These are phyloP conservation scores for Drosophila takahashii DNA, from an alignment of 1,140 invertebrate genomes.

Conservation along the genomic window DNA sequence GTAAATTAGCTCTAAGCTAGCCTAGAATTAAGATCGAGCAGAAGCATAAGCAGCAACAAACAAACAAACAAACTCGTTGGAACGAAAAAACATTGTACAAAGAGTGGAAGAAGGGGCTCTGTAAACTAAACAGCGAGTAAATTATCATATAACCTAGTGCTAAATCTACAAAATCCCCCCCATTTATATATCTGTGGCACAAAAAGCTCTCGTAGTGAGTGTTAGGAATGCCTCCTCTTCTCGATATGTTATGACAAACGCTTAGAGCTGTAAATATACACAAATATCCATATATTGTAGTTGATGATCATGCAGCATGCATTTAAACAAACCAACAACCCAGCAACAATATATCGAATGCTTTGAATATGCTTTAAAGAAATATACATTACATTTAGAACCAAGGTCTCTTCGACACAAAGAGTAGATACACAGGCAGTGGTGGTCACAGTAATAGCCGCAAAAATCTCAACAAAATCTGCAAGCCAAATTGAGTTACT, in stretches of 20 bases:
- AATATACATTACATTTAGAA: conserved; percentile 32
- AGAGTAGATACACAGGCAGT: conserved; percentile 47
- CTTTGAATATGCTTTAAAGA: conserved; percentile 82
- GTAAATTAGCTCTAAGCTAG: conserved; percentile 65
- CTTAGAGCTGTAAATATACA: conserved; percentile 71
- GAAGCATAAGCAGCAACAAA: conserved; percentile 20
- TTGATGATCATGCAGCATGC: conserved; percentile 60
- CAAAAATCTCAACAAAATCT: conserved; percentile 15
- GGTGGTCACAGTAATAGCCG: conserved; percentile 18
- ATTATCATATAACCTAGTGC: conserved; percentile 42
- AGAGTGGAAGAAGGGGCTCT: conserved; percentile 12
- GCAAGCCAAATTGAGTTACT: conserved; percentile 1
- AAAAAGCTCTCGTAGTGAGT: conserved; percentile 35
- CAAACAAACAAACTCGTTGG: conserved; percentile 15
- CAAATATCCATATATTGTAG: conserved; percentile 55
- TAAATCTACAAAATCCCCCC: conserved; percentile 36
- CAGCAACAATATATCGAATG: conserved; percentile 65
- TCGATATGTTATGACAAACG: conserved; percentile 61
- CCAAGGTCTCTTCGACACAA: conserved; percentile 45
- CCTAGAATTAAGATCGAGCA: conserved; percentile 50
- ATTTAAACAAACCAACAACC: conserved; percentile 64
- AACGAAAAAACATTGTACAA: conserved; percentile 69
- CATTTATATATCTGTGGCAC: conserved; percentile 51
- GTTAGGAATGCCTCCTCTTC: conserved; percentile 31
- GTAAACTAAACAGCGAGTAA: conserved; percentile 41